phyloP scores from a whole-genome alignment of 2,797 vertebrate species.

The Eutrigla gurnardus region DNA sequence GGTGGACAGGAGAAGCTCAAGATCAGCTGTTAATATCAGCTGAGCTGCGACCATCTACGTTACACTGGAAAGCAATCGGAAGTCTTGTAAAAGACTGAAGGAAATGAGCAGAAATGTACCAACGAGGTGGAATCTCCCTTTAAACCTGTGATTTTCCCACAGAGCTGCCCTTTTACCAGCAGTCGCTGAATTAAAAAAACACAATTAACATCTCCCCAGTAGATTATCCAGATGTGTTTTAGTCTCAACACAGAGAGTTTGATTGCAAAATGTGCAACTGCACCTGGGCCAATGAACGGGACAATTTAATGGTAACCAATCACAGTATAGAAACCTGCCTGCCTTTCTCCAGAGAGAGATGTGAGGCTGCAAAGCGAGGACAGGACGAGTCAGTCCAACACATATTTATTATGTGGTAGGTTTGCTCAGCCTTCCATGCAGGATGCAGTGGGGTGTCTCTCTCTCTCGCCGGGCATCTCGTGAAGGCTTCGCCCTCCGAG shows the following conservation, averaged over 20 bases:
- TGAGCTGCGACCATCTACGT: background rate
- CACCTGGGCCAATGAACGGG: background rate
- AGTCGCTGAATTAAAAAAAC: constrained; percentile 2
- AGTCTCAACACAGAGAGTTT: constrained; percentile 28
- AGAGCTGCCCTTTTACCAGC: background rate
- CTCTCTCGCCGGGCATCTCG: constrained; percentile 3
- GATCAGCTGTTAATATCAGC: background rate
- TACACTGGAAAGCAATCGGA: constrained; percentile 9
- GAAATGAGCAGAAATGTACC: background rate
- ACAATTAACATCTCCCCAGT: constrained; percentile 11
- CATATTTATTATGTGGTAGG: constrained; percentile 29
- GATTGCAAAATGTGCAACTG: constrained; percentile 25
- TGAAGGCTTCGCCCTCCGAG: constrained; percentile 19
- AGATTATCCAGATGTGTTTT: constrained; percentile 15
- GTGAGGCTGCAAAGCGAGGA: constrained; percentile 9
- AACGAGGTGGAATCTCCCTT: background rate
- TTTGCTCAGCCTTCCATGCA: constrained; percentile 40
- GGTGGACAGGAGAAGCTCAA: background rate
- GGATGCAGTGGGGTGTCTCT: background rate
- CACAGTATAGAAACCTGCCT: too few species aligned
- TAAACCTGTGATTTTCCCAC: background rate
- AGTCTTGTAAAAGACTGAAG: background rate
- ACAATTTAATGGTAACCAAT: too few species aligned
- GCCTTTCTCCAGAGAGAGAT: background rate
- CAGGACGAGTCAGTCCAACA: constrained; percentile 8